These are phyloP conservation scores for Nomada lathburiana DNA, from an alignment of 2,888 invertebrate genomes.

Conservation along the genomic window DNA sequence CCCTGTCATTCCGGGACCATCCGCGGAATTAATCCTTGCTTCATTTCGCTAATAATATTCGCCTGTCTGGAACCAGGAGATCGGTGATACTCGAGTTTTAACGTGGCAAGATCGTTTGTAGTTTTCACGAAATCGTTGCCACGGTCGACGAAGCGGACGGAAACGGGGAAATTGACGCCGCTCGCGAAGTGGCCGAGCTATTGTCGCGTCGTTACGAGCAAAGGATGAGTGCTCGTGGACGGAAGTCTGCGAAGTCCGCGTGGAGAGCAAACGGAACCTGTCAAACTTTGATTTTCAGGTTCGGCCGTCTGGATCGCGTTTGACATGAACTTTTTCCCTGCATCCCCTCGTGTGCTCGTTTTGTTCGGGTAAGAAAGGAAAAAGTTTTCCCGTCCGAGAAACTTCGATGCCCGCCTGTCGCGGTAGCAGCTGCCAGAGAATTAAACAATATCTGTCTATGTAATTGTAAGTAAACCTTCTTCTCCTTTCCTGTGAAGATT, in stretches of 20 bases:
- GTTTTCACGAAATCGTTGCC: constrained; percentile 8
- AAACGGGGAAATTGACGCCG: constrained; percentile 17
- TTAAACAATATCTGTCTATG: constrained; percentile 70
- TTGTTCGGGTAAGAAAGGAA: constrained; percentile 33
- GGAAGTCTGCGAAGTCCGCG: constrained; percentile 61
- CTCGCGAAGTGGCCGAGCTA: constrained; percentile 37
- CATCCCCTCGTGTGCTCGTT: constrained; percentile 44
- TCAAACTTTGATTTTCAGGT: constrained; percentile 74
- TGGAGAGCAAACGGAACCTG: constrained; percentile 68
- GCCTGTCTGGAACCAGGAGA: too few relatives aligned
- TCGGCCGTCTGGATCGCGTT: constrained; percentile 53
- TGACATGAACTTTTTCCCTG: constrained; percentile 65
- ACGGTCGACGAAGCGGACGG: constrained; percentile 6
- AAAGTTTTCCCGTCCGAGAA: constrained; percentile 71
- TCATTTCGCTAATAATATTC: neutral
- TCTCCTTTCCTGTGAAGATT: neutral
- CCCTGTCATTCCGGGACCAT: constrained; percentile 56
- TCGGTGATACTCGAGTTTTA: neutral
- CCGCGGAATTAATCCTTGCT: constrained; percentile 37
- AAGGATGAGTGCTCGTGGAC: constrained; percentile 44
- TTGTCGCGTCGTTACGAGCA: constrained; percentile 28
- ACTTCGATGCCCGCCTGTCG: constrained; percentile 68
- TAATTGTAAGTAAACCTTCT: neutral
- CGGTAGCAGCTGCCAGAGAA: constrained; percentile 70
- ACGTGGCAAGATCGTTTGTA: neutral